Evolutionary conservation across 2,888 invertebrate genomes (phyloP).

Genomic region (Drosophila meridiana): DNA sequence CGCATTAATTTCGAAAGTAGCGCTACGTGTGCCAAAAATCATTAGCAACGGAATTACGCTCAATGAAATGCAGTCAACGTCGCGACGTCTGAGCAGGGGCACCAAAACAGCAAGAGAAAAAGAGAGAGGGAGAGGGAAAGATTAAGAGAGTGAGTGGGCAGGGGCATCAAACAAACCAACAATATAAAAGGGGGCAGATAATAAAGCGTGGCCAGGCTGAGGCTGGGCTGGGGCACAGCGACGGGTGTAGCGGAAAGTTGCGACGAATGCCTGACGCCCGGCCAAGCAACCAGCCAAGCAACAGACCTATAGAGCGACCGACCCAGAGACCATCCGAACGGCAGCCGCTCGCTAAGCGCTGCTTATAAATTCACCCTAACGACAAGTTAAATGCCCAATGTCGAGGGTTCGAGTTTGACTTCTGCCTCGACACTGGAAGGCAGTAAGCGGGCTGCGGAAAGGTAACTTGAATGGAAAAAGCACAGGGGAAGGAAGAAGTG

Average conservation of each 20-base stretch:
- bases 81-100: slow-evolving; percentile 22
- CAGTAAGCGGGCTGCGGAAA: not conserved
- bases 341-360: slow-evolving; percentile 42
- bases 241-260: slow-evolving; percentile 12
- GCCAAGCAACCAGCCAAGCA: slow-evolving; percentile 18
- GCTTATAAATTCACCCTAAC: slow-evolving; percentile 79
- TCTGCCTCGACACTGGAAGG: slow-evolving; percentile 17
- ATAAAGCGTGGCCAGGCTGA: slow-evolving; percentile 75
- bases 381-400: slow-evolving; percentile 73
- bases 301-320: not conserved
- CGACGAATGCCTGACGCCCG: slow-evolving; percentile 50
- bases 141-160: not conserved
- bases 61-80: slow-evolving; percentile 81
- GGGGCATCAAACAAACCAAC: slow-evolving; percentile 26
- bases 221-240: not conserved
- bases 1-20: slow-evolving; percentile 80
- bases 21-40: slow-evolving; percentile 84
- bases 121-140: not conserved
- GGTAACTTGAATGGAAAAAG: not conserved
- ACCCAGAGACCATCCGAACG: not conserved
- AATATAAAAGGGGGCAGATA: slow-evolving; percentile 63
- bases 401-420: slow-evolving; percentile 49
- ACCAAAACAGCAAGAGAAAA: not conserved
- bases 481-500: not conserved
- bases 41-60: slow-evolving; percentile 83